Base-by-base conservation (phyloP, 2,888 invertebrate species). In the Lithophane semibrunnea region DNA sequence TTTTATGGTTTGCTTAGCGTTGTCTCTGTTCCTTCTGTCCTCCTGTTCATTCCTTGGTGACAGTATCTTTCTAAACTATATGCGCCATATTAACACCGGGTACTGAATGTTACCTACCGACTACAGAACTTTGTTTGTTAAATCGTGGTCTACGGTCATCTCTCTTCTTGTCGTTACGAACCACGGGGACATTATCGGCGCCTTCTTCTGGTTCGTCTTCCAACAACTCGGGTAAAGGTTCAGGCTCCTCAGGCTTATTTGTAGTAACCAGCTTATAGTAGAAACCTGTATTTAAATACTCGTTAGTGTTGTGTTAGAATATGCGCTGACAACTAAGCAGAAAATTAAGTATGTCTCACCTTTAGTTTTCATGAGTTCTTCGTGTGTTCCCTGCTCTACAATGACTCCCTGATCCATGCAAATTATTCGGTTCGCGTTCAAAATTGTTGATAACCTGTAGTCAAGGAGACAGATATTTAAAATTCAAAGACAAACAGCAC, bases 311-410 rank as follows among this genome's bases (percentile, higher is more conserved):
- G 12, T 18, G 16, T 21, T 24, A 16, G 4, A 5, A 44, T 8
- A n/a, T 42, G 42, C 9, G 37, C 13, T 52, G 10, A 77, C 29
- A 37, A 54, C 10, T 52, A 18, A 29, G 7, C 29, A 49, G 18
- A 29, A 47, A 5, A 47, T 29, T 12, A 58, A 54, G 18, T 44
- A 18, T 12, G 8, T 24, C 16, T 97, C 93, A 90, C 98, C 97
- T 93, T 97, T 97, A 49, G 95, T 94, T 70, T 97, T 97, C 97
- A 98, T 97, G 3, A 98, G 97, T 86, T 98, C 97, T 42, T 97
- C 97, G 88, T 98, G 98, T 10, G 98, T 98, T 61, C 98, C 98
- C 91, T 97, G 96, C 92, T 98, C 98, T 1, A 97, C 97, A 3
- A 98, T 97, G 37, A 94, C 92, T 16, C 98, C 98, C 87, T 98